Base-by-base conservation (phyloP, 2,888 invertebrate genomes). In the Druceiella hillmani region DNA sequence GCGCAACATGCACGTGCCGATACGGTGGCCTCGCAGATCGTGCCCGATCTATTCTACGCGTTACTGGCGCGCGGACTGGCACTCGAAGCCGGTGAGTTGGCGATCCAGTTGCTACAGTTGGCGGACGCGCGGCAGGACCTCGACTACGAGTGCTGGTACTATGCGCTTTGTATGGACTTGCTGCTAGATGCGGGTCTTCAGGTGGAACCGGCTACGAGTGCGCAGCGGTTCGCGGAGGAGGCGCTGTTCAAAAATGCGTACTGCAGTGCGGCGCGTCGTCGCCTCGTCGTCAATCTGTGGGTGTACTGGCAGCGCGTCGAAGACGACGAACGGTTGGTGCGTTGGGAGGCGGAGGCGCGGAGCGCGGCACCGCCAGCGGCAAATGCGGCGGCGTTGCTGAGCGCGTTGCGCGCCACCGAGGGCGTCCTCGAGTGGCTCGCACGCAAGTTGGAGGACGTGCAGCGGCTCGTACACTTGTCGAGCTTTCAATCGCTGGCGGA, bases 181-280 rank as follows among this genome's bases (percentile, higher is more conserved):
- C 61, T 75, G 33, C 51, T 79, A 24, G 76, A 81, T 47, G 67
- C 78, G 45, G 70, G 76, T 3, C 69, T 77, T 50, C 60, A 66
- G 38, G 48, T 76, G 31, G 75, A 76, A 52, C 56, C 66, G 2
- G 66, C 71, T 3, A 53, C 61, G 11, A 61, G 59, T 28, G 72
- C 75, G 41, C 61, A 58, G 42, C 51, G 56, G 3, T 74, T 62
- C 40, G 71, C 72, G 2, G 58, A 64, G 28, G 57, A 52, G 47
- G 54, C 59, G 11, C 46, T 66, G 38, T 45, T 50, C 24, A 59
- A 47, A 41, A 60, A 57, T n/a, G 55, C 48, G 43, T 44, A 51
- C 3, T 55, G 52, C 2, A 59, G 61, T 0, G 47, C 55, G 2
- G 56, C 58, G 44, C 53, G 63, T 10, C 58, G 66, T 3, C 56